These are phyloP conservation scores for Natrix natrix DNA, from an alignment of 2,797 vertebrate genomes.

Conservation along the genomic window DNA sequence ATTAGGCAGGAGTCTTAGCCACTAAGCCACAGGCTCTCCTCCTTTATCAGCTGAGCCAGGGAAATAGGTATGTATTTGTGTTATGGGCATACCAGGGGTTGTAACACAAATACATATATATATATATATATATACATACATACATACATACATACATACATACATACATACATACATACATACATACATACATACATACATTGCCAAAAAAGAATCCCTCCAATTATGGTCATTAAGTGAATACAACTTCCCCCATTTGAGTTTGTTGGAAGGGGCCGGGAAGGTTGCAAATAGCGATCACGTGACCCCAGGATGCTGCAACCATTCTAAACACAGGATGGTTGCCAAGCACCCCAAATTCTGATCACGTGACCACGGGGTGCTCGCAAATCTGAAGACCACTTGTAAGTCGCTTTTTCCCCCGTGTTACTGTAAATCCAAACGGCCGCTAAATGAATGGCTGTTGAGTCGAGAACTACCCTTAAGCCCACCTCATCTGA, in stretches of 20 bases:
- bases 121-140: no score
- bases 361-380: neutral
- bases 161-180: no score
- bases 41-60: no score
- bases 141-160: no score
- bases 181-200: no score
- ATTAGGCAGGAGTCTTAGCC: no score
- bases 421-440: neutral
- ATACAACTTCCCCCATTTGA: neutral
- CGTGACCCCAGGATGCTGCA: neutral
- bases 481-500: neutral
- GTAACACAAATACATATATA: no score
- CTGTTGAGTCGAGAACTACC: neutral
- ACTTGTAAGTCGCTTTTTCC: neutral
- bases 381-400: neutral
- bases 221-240: neutral
- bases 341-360: neutral
- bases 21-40: no score
- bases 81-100: no score
- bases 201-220: neutral
- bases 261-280: neutral
- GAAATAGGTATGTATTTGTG: no score
- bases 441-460: neutral
- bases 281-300: neutral
- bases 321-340: neutral